Evolutionary conservation across 2,113 vertebrate species (phyloP).

Genomic region (Nematolebias whitei): DNA sequence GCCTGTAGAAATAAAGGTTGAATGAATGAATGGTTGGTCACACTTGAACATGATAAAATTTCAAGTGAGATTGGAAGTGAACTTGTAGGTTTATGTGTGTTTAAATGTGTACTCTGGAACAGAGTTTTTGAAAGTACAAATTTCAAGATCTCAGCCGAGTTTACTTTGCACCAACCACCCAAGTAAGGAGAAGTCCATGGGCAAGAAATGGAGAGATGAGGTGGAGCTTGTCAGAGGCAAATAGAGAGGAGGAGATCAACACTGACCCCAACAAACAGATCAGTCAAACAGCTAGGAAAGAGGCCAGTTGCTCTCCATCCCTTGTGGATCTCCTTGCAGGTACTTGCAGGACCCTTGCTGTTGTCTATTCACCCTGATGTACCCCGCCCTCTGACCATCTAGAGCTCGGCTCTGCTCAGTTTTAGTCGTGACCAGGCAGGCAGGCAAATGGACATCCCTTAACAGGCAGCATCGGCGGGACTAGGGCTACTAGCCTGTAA

Average conservation of each 20-base stretch:
- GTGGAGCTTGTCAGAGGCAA: conserved; percentile 67
- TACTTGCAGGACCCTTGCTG: conserved; percentile 89
- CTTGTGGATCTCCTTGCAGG: conserved; percentile 86
- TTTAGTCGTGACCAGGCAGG: conserved; percentile 58
- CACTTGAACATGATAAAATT: no score
- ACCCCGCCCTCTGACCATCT: conserved; percentile 37
- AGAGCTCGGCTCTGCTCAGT: conserved; percentile 45
- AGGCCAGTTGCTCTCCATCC: conserved; percentile 80
- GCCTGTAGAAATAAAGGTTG: no score
- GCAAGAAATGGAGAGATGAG: conserved; percentile 49
- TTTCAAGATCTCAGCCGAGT: conserved; percentile 86
- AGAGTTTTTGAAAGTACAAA: conserved; percentile 79
- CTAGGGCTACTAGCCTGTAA: conserved; percentile 93
- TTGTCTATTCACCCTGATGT: conserved; percentile 20
- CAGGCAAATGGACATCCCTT: conserved; percentile 87
- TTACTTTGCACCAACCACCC: conserved; percentile 85
- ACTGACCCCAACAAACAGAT: conserved; percentile 90
- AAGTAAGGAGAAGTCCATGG: conserved; percentile 56
- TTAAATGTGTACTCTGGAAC: no score
- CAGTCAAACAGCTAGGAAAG: conserved; percentile 84
- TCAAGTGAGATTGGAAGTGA: no score
- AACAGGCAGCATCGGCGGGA: conserved; percentile 89
- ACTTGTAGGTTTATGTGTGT: no score
- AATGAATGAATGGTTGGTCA: no score
- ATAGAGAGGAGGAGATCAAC: conserved; percentile 90